Percentiles rank a stretch among this genome's conserved stretches.
phyloP scores from a whole-genome alignment of 1,140 invertebrate species.

The Atta colombica region DNA sequence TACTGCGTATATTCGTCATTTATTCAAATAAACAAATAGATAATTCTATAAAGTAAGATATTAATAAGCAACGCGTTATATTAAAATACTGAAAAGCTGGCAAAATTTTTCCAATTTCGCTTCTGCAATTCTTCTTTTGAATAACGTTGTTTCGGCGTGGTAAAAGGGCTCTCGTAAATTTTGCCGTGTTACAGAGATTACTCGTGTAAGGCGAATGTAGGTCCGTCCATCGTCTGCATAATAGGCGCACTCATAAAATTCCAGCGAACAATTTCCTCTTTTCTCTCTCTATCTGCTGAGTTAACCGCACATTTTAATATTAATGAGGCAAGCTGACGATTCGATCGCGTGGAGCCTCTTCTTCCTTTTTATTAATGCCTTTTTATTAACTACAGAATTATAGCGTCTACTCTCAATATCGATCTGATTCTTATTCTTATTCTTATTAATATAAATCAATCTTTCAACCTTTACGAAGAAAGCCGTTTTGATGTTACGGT shows the following conservation, averaged over 20 bases:
- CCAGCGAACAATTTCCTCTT: neutral
- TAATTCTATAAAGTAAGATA: neutral
- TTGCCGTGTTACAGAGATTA: conserved; percentile 7
- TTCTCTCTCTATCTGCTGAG: neutral
- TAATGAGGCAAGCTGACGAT: conserved; percentile 28
- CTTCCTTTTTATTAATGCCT: neutral
- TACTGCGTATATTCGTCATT: neutral
- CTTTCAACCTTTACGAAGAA: neutral
- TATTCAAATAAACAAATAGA: neutral
- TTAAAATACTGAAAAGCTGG: neutral
- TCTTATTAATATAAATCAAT: conserved; percentile 5
- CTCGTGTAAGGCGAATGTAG: conserved; percentile 19
- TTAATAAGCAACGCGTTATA: neutral
- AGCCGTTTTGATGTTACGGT: neutral
- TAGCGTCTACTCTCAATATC: neutral
- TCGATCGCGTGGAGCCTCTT: conserved; percentile 11
- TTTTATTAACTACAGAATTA: conserved; percentile 27
- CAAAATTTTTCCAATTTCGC: neutral
- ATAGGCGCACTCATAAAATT: conserved; percentile 50
- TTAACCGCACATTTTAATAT: conserved; percentile 32
- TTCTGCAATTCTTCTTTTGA: neutral
- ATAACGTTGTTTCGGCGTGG: neutral
- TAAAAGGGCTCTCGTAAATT: conserved; percentile 23
- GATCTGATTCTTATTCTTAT: neutral
- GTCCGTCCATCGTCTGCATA: neutral